phyloP scores from a whole-genome alignment of 2,113 vertebrate genomes.

The Myotis yumanensis region DNA sequence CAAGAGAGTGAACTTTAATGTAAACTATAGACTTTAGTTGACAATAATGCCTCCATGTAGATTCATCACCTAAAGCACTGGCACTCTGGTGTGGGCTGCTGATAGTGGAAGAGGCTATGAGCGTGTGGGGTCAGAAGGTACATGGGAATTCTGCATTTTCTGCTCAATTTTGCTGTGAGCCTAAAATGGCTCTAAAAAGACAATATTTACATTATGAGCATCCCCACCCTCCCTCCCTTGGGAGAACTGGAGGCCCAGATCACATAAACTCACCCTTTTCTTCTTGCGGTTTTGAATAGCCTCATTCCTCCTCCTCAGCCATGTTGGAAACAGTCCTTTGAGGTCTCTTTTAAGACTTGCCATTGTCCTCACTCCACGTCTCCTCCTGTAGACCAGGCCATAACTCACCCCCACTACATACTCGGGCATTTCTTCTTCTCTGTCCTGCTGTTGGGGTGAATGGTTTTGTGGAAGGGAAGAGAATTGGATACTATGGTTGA shows the following conservation, averaged over 20 bases:
- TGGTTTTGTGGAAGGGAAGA: background rate
- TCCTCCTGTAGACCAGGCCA: background rate
- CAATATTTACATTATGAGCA: background rate
- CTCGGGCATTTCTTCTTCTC: rapidly evolving
- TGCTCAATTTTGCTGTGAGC: background rate
- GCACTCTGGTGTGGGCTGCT: background rate
- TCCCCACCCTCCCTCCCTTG: background rate
- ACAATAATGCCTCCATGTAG: background rate
- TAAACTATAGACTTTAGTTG: background rate
- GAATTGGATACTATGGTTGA: background rate
- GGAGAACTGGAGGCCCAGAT: background rate
- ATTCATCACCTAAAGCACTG: background rate
- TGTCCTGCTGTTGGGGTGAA: too few relatives aligned
- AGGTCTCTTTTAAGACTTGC: background rate
- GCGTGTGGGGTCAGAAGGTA: too few relatives aligned
- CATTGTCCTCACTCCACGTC: background rate
- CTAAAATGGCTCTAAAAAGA: background rate
- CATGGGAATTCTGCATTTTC: too few relatives aligned
- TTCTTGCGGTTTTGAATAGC: background rate
- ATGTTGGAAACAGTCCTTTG: too few relatives aligned
- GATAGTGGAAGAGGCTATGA: background rate
- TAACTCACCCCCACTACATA: background rate
- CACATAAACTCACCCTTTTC: background rate
- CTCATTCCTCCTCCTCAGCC: too few relatives aligned
- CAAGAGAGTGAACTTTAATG: background rate